Base-by-base conservation (phyloP, 2,797 vertebrate genomes). In the Adrianichthys oophorus region DNA sequence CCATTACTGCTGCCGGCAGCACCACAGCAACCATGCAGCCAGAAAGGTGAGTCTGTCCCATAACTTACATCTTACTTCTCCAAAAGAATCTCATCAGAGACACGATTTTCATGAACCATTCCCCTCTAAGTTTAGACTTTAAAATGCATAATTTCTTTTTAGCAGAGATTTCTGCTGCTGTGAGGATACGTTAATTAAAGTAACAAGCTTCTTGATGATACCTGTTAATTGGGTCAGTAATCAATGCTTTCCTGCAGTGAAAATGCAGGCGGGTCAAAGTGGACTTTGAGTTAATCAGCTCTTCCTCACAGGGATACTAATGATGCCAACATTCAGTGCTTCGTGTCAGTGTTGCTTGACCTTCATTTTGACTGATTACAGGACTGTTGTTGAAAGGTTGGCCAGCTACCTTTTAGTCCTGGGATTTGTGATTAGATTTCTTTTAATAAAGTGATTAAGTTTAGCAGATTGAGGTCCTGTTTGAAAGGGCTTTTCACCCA, bases 1-100 rank as follows among this genome's bases (percentile, higher is more conserved):
- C 76, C 80, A 3, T 57, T 84, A 85, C 91, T 83, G 92, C 93
- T 91, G 88, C 91, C 94, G 58, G 91, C 91, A 79, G 74, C 74
- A 2, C 64, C 50, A 0, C 70, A 65, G 65, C 86, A 84, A 80
- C 57, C 74, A 13, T 73, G 80, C 79, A 54, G 62, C 59, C 84
- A 62, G 47, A 90, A 87, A 89, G 85, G 91, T 91, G 74, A 90
- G 90, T 82, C 54, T 26, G 4, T 17, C 18, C 41, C 41, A 15
- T 18, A 7, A 8, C 40, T 41, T 37, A 3, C 10, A 37, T 12
- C 3, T 3, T 37, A 37, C 10, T 2, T 37, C 10, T 37, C 32
- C 10, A 12, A 37, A 12, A 37, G 7, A 37, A 37, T 10, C 32
- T 37, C 2, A 37, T 37, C 32, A 12, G 53, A 41, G 0, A 56